phyloP scores from a whole-genome alignment of 1,140 invertebrate genomes.

The Aphidius ervi region DNA sequence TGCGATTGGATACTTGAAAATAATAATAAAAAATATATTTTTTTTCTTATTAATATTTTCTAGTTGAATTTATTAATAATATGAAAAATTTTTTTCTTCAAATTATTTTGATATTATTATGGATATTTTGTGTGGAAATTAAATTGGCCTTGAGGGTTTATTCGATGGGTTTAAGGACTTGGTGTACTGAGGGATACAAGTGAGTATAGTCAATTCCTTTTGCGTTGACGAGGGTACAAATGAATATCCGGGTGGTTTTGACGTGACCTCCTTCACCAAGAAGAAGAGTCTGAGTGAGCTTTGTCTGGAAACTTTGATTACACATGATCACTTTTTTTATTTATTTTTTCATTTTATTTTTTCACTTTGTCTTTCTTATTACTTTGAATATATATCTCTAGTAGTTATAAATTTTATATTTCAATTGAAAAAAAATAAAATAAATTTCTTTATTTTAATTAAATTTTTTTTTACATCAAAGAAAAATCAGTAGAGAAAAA shows the following conservation, averaged over 20 bases:
- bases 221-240: constrained; percentile 27
- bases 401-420: background rate
- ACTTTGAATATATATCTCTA: too few species aligned
- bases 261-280: constrained; percentile 26
- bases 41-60: too few species aligned
- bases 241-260: constrained; percentile 30
- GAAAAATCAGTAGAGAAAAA: background rate
- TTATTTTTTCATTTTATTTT: too few species aligned
- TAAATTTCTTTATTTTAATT: background rate
- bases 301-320: constrained; percentile 32
- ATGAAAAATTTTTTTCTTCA: too few species aligned
- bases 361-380: too few species aligned
- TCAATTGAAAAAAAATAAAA: background rate
- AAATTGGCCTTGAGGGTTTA: too few species aligned
- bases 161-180: background rate
- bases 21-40: too few species aligned
- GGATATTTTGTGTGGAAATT: too few species aligned
- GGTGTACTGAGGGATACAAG: background rate
- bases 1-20: too few species aligned
- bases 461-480: background rate
- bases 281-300: constrained; percentile 24
- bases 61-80: too few species aligned
- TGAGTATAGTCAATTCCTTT: background rate
- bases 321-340: constrained; percentile 13
- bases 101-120: too few species aligned